Evolutionary conservation across 2,113 vertebrate genomes (phyloP).

Genomic region (Malurus elegans): DNA sequence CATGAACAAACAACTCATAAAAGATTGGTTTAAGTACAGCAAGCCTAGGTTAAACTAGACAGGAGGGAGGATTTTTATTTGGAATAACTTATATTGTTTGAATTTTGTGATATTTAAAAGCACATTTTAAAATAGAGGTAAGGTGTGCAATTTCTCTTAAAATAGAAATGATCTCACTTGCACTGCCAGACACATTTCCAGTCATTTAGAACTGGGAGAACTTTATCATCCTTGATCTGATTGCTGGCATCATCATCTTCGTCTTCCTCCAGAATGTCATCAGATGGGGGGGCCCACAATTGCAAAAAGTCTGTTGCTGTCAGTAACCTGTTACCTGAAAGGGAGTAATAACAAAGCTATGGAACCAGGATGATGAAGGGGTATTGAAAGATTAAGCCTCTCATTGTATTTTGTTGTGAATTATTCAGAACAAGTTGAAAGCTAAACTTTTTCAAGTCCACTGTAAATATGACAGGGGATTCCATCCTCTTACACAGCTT

Average conservation of each 20-base stretch:
- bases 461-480: not conserved
- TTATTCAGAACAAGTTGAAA: not conserved
- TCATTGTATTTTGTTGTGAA: not conserved
- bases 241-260: slow-evolving; percentile 78
- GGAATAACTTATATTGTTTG: not conserved
- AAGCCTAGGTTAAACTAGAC: not conserved
- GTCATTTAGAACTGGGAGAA: slow-evolving; percentile 86
- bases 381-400: not conserved
- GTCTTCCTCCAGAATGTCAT: slow-evolving; percentile 84
- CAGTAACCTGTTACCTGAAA: slow-evolving; percentile 91
- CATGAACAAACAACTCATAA: not conserved
- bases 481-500: not conserved
- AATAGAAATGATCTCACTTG: slow-evolving; percentile 80
- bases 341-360: not conserved
- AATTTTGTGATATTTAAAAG: not conserved
- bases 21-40: not conserved
- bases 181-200: slow-evolving; percentile 99
- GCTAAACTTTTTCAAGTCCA: not conserved
- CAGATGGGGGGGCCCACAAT: slow-evolving; percentile 90
- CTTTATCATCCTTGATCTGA: slow-evolving; percentile 80
- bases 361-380: not conserved
- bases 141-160: not conserved
- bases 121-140: not conserved
- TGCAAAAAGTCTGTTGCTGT: slow-evolving; percentile 93
- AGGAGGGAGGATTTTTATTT: not conserved